Percentiles rank a stretch among this genome's conserved stretches.
Conservation (phyloP, 1,140 invertebrate species). For the Pomacea maculata region DNA sequence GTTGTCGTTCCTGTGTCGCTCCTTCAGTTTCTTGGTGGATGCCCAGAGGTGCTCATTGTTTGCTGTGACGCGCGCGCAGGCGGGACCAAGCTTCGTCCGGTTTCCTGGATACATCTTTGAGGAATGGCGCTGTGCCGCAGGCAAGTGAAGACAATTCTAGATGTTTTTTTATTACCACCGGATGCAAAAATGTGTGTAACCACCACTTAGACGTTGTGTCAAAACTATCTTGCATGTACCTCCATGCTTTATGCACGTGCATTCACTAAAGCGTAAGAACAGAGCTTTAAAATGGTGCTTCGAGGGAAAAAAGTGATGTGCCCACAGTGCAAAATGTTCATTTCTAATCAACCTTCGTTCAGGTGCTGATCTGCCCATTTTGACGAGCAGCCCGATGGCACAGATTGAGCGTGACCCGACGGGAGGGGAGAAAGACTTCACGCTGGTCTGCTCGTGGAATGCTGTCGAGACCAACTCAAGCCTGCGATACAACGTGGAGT, state of each 20-base stretch:
- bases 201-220: too few species aligned
- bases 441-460: constrained; percentile 34
- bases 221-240: too few species aligned
- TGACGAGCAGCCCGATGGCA: constrained; percentile 32
- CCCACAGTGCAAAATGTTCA: not conserved
- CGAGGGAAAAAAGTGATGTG: too few species aligned
- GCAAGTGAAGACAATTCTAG: constrained; percentile 16
- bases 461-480: constrained; percentile 24
- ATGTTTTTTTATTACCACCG: not conserved
- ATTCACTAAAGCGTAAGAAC: too few species aligned
- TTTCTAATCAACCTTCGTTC: not conserved
- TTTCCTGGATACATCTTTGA: constrained; percentile 44
- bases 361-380: constrained; percentile 30
- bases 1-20: constrained; percentile 43
- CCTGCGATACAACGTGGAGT: constrained; percentile 34
- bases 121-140: constrained; percentile 44
- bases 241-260: too few species aligned
- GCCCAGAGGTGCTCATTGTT: constrained; percentile 39
- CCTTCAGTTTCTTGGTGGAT: constrained; percentile 33
- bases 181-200: too few species aligned
- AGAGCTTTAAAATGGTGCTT: too few species aligned
- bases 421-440: constrained; percentile 23
- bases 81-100: constrained; percentile 29
- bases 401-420: constrained; percentile 19
- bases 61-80: constrained; percentile 6